phyloP scores from a whole-genome alignment of 2,113 vertebrate genomes.

The Prunella fulvescens region DNA sequence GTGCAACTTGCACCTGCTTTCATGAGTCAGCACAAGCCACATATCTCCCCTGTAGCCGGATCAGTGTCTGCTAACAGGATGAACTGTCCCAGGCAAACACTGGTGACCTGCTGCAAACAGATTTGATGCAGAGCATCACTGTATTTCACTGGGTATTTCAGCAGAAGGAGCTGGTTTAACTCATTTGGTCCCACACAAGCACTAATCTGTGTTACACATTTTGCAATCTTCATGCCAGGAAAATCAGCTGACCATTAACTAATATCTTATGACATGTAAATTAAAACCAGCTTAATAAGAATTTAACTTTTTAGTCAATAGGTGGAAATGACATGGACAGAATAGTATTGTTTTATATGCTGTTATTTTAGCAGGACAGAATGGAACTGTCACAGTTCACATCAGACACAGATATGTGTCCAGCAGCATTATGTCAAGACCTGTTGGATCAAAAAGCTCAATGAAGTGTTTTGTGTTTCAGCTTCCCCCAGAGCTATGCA shows the following conservation, averaged over 20 bases:
- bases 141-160: background rate
- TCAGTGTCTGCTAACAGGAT: background rate
- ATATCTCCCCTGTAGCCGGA: background rate
- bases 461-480: background rate
- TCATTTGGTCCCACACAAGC: background rate
- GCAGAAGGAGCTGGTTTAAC: background rate
- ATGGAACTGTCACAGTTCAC: background rate
- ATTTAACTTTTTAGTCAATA: background rate
- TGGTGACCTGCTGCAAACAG: background rate
- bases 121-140: background rate
- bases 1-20: background rate
- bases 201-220: background rate
- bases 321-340: background rate
- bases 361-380: background rate
- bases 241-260: background rate
- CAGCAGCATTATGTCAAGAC: background rate
- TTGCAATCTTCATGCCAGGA: background rate
- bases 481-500: background rate
- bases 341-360: background rate
- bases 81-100: background rate
- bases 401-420: background rate
- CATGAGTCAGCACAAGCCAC: background rate
- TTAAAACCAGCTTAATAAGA: background rate
- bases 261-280: background rate
- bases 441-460: background rate